Evolutionary conservation across 1,140 invertebrate genomes (phyloP), one percentile per base, ranked within the genome.

Genomic region (Oryctes rhinoceros): DNA sequence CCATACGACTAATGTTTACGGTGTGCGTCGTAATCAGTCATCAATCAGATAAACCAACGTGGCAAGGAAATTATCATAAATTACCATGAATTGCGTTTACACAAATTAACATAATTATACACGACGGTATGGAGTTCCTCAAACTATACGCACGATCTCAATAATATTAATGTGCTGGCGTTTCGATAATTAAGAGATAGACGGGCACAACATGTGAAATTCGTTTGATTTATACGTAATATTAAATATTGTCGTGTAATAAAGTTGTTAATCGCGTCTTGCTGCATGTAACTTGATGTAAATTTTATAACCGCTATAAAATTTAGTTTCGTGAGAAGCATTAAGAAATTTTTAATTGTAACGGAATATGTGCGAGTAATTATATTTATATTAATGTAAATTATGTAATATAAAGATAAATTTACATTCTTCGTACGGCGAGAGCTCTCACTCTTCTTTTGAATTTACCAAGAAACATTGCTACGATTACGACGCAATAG

Each of bases 21-120:
- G 65, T 37, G 24, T 37, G 65, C 24, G 65, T 71, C 35, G 65
- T 71, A 71, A 71, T 71, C 20, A 71, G 24, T 24, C 65, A 71
- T 71, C 65, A 71, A 71, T 71, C 65, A 35, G 65, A 71, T 71
- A 71, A 71, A 71, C 24, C 65, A 37, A 71, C 24, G 20, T 24
- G 65, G 20, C 24, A 10, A 24, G 65, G 65, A 24, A 71, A 71
- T 71, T 71, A 71, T 24, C 65, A 71, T 71, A 71, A 37, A 71
- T 71, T 71, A 71, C 20, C 65, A 71, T 71, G 35, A 37, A 71
- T 71, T 71, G 65, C 65, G 65, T 71, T 71, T 71, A 71, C 65
- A 71, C 65, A 71, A 71, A 71, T 71, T 71, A 71, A 71, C 65
- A 71, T 71, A 71, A 71, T 71, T 71, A 71, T 71, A 71, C 65